Percentiles rank a stretch among this genome's conserved stretches.
Conservation (phyloP, 30 jellyfish, hydroid and myxozoan species). For the Clytia hemisphaerica region DNA sequence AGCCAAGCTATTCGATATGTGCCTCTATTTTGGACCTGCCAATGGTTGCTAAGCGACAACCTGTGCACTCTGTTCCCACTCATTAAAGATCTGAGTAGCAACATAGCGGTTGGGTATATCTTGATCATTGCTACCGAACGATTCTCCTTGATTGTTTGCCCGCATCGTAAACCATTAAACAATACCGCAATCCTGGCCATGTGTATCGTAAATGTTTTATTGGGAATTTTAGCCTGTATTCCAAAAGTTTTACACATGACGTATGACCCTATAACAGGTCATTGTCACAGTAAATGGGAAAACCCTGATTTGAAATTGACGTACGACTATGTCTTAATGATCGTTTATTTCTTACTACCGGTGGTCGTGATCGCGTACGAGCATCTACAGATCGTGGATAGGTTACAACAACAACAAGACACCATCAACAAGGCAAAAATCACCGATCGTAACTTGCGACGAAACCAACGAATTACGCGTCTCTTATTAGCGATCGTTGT, state of each 20-base stretch:
- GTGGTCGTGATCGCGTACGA: neutral
- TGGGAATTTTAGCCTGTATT: neutral
- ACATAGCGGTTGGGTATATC: neutral
- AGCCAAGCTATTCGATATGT: neutral
- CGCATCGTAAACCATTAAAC: neutral
- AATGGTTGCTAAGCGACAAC: neutral
- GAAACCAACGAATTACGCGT: constrained; percentile 1
- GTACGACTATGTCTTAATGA: neutral
- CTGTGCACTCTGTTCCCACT: neutral
- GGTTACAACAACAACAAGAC: neutral
- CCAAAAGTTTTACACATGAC: neutral
- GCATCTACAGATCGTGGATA: neutral
- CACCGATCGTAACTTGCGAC: neutral
- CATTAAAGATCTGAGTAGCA: neutral
- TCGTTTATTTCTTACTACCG: neutral
- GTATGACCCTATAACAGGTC: neutral
- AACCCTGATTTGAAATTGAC: neutral
- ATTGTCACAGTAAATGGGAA: neutral
- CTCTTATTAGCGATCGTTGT: neutral
- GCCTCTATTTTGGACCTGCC: constrained; percentile 11
- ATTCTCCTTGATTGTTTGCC: neutral
- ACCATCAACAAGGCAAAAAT: neutral
- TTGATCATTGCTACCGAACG: neutral
- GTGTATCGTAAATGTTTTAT: neutral
- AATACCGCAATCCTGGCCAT: neutral